These are phyloP conservation scores for Monodelphis domestica DNA, from an alignment of 2,797 vertebrate species.

Conservation along the genomic window DNA sequence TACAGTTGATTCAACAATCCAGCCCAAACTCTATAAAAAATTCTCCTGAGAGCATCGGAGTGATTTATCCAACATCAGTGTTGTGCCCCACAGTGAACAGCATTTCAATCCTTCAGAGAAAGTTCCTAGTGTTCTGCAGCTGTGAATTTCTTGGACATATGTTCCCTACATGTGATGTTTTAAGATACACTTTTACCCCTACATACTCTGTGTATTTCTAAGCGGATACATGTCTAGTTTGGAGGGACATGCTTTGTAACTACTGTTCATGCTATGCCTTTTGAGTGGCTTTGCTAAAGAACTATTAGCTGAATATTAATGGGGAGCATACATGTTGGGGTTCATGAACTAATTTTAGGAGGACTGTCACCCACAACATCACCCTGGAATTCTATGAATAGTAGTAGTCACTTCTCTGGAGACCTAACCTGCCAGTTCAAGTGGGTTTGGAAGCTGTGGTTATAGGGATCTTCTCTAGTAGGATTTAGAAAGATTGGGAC, in stretches of 20 bases:
- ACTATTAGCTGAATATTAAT: not conserved
- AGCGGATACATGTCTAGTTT: not conserved
- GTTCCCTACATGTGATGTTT: not conserved
- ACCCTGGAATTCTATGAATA: not conserved
- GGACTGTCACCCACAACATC: not conserved
- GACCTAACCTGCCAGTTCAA: not conserved
- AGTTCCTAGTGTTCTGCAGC: not conserved
- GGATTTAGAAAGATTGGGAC: not conserved
- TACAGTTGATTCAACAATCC: not conserved
- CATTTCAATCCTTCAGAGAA: not conserved
- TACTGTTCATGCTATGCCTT: not conserved
- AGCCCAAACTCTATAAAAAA: not conserved
- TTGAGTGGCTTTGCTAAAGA: not conserved
- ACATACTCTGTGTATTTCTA: not conserved
- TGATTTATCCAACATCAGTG: not conserved
- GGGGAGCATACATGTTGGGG: not conserved
- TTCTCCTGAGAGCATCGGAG: not conserved
- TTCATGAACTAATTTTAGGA: not conserved
- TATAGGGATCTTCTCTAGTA: not conserved
- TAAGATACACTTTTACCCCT: not conserved
- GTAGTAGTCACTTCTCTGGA: not conserved
- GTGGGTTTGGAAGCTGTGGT: not conserved
- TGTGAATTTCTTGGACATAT: not conserved
- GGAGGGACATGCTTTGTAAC: not conserved
- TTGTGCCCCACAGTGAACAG: not conserved